Evolutionary conservation across 2,113 vertebrate genomes (phyloP).

Genomic region (Lepidothrix coronata): DNA sequence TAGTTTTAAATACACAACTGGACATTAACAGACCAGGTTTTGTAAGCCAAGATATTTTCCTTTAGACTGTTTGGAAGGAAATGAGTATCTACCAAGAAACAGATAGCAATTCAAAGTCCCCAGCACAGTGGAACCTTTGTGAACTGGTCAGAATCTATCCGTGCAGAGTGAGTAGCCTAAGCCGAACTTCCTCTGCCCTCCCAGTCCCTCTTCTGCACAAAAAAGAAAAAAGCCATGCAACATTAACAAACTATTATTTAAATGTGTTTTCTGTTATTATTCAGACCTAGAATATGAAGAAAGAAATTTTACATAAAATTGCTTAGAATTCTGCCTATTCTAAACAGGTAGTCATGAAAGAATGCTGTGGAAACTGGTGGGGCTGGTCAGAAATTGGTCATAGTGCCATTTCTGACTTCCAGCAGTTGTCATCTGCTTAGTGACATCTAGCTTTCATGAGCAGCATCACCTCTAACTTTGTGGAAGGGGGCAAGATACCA

Average conservation of each 20-base stretch:
- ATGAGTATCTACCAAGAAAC: background rate
- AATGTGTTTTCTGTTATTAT: background rate
- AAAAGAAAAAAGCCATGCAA: background rate
- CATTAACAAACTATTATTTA: background rate
- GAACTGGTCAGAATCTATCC: background rate
- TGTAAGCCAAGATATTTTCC: constrained; percentile 13
- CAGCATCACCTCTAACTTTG: background rate
- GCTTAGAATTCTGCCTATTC: background rate
- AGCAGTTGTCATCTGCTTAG: background rate
- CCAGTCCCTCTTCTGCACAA: background rate
- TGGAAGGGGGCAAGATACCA: background rate
- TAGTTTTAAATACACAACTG: background rate
- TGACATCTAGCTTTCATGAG: background rate
- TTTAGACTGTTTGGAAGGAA: background rate
- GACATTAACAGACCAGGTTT: background rate
- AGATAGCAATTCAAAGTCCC: constrained; percentile 30
- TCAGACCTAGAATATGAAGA: background rate
- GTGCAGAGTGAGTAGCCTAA: background rate
- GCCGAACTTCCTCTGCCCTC: background rate
- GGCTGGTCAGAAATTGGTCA: background rate
- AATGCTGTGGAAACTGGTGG: background rate
- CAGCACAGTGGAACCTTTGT: constrained; percentile 40
- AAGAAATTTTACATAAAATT: background rate
- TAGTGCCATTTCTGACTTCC: background rate
- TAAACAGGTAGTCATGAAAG: background rate